Conservation (phyloP, 2,888 invertebrate species). For the Drosophila percnosoma region DNA sequence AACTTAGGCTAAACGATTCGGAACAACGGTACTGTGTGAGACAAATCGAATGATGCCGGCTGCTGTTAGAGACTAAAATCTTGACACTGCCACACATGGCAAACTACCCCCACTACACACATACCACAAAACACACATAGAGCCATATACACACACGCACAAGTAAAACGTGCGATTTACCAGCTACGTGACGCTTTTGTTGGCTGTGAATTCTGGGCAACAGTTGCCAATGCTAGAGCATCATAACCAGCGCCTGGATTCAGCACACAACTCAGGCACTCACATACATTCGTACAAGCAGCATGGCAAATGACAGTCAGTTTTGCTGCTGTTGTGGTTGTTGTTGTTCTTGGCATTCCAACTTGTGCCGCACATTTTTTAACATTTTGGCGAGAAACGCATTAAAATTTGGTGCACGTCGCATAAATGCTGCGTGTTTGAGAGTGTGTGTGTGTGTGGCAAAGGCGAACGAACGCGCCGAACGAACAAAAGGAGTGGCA, state of each 20-base stretch:
- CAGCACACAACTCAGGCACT: conserved; percentile 35
- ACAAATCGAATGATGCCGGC: conserved; percentile 27
- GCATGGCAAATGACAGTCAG: conserved; percentile 60
- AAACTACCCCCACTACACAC: conserved; percentile 12
- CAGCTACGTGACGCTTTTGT: conserved; percentile 76
- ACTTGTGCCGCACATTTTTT: conserved; percentile 79
- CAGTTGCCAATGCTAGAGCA: conserved; percentile 64
- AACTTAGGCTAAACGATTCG: background rate
- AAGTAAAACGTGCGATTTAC: conserved; percentile 76
- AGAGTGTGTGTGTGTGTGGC: conserved; percentile 24
- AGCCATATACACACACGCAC: conserved; percentile 17
- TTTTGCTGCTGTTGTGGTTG: conserved; percentile 10
- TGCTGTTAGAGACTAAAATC: conserved; percentile 54
- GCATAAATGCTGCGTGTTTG: conserved; percentile 70
- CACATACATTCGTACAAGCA: conserved; percentile 22
- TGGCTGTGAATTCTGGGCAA: conserved; percentile 68
- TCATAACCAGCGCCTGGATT: conserved; percentile 45
- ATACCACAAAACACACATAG: conserved; percentile 1
- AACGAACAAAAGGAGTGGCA: conserved; percentile 40
- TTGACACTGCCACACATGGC: conserved; percentile 46
- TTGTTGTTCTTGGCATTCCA: conserved; percentile 58
- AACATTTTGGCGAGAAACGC: conserved; percentile 77
- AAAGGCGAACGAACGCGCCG: conserved; percentile 47
- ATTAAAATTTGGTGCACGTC: conserved; percentile 82
- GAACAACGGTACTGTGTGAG: background rate